Evolutionary conservation across 2,888 invertebrate genomes (phyloP).

Genomic region (Acanthosepion esculentum): DNA sequence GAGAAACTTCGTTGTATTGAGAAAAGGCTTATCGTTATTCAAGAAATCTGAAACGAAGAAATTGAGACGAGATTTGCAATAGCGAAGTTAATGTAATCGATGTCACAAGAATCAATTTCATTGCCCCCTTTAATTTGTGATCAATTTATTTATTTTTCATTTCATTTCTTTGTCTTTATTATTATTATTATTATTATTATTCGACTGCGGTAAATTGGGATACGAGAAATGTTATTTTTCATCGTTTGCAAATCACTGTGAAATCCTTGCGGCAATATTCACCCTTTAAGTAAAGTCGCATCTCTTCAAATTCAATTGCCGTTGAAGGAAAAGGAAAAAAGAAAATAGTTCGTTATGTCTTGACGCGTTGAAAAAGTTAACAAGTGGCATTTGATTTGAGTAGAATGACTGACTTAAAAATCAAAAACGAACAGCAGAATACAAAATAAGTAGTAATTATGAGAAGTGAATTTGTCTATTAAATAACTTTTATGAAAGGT

Average conservation of each 20-base stretch:
- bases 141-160: background rate
- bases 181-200: background rate
- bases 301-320: background rate
- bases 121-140: background rate
- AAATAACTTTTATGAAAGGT: too few relatives aligned
- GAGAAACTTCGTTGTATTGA: background rate
- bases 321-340: background rate
- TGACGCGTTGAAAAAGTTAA: background rate
- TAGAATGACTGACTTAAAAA: background rate
- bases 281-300: background rate
- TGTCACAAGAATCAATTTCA: conserved; percentile 14
- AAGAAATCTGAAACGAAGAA: background rate
- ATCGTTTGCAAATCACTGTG: background rate
- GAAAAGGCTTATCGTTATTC: background rate
- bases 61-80: background rate
- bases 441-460: too few relatives aligned
- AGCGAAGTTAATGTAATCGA: background rate
- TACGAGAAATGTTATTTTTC: background rate
- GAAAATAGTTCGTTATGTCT: background rate
- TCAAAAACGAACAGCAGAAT: too few relatives aligned
- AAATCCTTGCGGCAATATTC: background rate
- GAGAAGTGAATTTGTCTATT: too few relatives aligned
- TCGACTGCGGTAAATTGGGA: background rate
- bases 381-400: background rate
- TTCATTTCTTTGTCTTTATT: background rate